These are phyloP conservation scores for Clepsis dumicolana DNA, from an alignment of 2,888 invertebrate genomes.

Conservation along the genomic window DNA sequence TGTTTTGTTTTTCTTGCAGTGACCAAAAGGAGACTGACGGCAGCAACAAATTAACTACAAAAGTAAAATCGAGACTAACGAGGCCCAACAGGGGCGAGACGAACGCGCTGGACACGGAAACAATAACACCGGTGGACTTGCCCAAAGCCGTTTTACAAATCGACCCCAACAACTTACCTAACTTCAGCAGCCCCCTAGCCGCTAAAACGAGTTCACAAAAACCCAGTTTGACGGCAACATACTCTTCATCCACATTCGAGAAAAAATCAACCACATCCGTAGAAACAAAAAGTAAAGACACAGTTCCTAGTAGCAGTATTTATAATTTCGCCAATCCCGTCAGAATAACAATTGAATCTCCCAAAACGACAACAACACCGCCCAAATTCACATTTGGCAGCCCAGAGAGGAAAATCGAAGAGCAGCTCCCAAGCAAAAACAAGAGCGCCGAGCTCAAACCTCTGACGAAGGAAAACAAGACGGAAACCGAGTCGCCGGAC, in stretches of 20 bases:
- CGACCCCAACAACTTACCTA: constrained; percentile 68
- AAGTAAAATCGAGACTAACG: constrained; percentile 65
- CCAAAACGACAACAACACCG: constrained; percentile 45
- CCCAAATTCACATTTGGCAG: constrained; percentile 63
- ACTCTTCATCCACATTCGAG: constrained; percentile 22
- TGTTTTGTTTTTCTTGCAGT: constrained; percentile 54
- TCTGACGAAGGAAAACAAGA: constrained; percentile 46
- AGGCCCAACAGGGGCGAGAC: constrained; percentile 55
- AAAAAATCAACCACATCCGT: constrained; percentile 25
- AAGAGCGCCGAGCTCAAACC: constrained; percentile 49
- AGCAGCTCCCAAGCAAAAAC: constrained; percentile 46
- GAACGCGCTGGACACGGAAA: constrained; percentile 47
- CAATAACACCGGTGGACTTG: constrained; percentile 57
- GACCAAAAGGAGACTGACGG: constrained; percentile 49
- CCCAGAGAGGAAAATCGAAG: constrained; percentile 61
- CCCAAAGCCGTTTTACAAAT: constrained; percentile 66
- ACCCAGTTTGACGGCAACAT: constrained; percentile 22
- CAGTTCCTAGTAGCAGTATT: constrained; percentile 47
- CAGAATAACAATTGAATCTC: constrained; percentile 54
- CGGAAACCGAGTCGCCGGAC: constrained; percentile 48
- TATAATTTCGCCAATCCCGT: constrained; percentile 69
- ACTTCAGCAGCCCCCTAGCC: constrained; percentile 59
- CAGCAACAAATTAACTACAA: constrained; percentile 59
- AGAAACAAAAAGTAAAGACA: constrained; percentile 51
- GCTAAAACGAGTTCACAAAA: constrained; percentile 38